Evolutionary conservation across 2,113 vertebrate species (phyloP).

Genomic region (Macaca mulatta): DNA sequence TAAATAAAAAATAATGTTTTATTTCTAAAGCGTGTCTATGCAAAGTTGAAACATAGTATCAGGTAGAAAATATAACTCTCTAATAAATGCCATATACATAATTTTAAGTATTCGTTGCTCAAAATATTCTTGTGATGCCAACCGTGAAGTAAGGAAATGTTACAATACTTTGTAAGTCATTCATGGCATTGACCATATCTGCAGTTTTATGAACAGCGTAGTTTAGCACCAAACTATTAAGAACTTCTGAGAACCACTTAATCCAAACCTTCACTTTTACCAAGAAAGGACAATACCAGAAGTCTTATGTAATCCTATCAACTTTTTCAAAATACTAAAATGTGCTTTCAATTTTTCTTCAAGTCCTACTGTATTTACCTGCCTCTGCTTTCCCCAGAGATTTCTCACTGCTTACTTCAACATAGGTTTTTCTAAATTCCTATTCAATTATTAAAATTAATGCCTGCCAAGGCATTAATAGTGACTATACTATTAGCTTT

Average conservation of each 20-base stretch:
- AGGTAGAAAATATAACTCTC: background rate
- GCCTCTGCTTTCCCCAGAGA: background rate
- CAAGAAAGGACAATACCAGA: background rate
- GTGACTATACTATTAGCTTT: background rate
- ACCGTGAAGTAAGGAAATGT: background rate
- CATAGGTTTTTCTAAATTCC: background rate
- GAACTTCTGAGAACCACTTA: background rate
- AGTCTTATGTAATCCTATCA: background rate
- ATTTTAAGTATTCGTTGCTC: background rate
- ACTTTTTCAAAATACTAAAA: background rate
- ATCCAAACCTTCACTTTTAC: background rate
- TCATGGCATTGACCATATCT: background rate
- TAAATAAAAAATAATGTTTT: conserved; percentile 15
- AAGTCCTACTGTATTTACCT: background rate
- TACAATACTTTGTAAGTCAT: background rate
- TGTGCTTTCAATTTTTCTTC: background rate
- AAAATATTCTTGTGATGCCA: background rate
- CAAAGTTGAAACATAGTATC: background rate
- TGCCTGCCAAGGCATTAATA: background rate
- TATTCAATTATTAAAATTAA: background rate
- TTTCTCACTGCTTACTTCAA: background rate
- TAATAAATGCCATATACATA: background rate
- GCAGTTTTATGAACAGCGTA: background rate
- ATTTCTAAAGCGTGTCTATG: background rate
- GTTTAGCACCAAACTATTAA: background rate